These are phyloP conservation scores for Nestor notabilis DNA, from an alignment of 2,113 vertebrate species.

Conservation along the genomic window DNA sequence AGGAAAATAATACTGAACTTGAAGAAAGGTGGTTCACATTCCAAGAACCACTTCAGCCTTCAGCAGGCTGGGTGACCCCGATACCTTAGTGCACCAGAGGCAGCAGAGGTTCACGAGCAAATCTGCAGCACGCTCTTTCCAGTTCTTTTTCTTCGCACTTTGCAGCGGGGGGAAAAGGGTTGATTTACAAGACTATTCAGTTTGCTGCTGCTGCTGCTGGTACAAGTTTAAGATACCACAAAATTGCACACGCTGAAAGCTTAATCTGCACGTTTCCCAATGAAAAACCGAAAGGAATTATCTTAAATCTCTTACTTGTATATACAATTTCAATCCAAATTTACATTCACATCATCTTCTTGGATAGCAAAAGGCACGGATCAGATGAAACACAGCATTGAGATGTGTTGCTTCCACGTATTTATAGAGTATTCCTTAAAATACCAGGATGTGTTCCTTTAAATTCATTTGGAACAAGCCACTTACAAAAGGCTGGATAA, in stretches of 20 bases:
- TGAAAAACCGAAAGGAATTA: constrained; percentile 65
- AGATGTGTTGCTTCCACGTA: constrained; percentile 42
- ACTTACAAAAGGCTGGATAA: neutral
- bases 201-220: constrained; percentile 65
- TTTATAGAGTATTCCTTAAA: neutral
- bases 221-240: constrained; percentile 71
- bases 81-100: neutral
- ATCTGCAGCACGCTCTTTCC: neutral
- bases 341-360: constrained; percentile 68
- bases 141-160: neutral
- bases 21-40: neutral
- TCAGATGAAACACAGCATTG: constrained; percentile 41
- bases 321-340: constrained; percentile 76
- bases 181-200: neutral
- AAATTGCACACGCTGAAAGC: constrained; percentile 63
- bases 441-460: neutral
- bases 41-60: neutral
- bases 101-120: neutral
- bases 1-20: neutral
- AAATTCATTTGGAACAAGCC: neutral
- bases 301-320: constrained; percentile 61
- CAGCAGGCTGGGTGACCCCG: rapidly evolving
- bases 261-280: constrained; percentile 63
- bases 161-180: rapidly evolving
- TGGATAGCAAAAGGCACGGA: constrained; percentile 49